Conservation (phyloP, 2,888 invertebrate species). For the Ischnura elegans region DNA sequence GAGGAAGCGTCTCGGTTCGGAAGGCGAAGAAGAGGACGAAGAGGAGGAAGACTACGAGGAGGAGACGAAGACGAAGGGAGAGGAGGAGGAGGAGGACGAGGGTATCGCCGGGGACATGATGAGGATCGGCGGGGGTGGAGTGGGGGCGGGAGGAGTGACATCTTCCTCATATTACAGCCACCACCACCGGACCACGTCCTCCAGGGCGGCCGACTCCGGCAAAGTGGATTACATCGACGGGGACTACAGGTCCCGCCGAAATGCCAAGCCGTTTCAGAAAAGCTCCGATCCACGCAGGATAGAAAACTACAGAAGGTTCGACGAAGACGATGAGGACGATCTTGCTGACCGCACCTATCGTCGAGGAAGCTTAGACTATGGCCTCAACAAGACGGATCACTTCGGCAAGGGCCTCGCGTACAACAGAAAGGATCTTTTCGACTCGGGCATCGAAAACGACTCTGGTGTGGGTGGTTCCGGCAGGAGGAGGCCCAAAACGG, state of each 20-base stretch:
- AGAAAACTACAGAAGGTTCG: conserved; percentile 46
- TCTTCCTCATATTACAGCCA: conserved; percentile 43
- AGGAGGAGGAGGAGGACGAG: conserved; percentile 61
- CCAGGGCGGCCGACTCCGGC: conserved; percentile 45
- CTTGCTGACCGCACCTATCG: conserved; percentile 16
- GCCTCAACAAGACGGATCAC: conserved; percentile 76
- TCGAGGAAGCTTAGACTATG: conserved; percentile 74
- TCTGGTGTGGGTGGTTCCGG: conserved; percentile 59
- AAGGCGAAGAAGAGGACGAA: conserved; percentile 73
- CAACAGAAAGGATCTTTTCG: conserved; percentile 76
- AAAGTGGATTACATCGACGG: conserved; percentile 61
- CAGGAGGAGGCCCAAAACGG: conserved; percentile 48
- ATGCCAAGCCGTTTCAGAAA: neutral
- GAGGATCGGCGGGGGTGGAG: conserved; percentile 42
- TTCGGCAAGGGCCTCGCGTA: conserved; percentile 74
- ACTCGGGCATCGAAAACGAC: conserved; percentile 74
- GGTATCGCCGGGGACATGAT: conserved; percentile 30
- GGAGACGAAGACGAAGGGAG: conserved; percentile 77
- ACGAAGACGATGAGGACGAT: conserved; percentile 57
- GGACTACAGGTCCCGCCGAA: conserved; percentile 35
- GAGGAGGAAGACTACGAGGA: conserved; percentile 77
- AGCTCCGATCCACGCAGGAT: conserved; percentile 42
- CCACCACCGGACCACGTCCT: conserved; percentile 40
- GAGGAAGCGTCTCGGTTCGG: conserved; percentile 86
- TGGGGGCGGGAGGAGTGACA: conserved; percentile 41